A percentile compares a stretch with the other conserved stretches of the same genome.
Evolutionary conservation across 2,888 invertebrate genomes (phyloP).

Genomic region (Schizotus pectinicornis): DNA sequence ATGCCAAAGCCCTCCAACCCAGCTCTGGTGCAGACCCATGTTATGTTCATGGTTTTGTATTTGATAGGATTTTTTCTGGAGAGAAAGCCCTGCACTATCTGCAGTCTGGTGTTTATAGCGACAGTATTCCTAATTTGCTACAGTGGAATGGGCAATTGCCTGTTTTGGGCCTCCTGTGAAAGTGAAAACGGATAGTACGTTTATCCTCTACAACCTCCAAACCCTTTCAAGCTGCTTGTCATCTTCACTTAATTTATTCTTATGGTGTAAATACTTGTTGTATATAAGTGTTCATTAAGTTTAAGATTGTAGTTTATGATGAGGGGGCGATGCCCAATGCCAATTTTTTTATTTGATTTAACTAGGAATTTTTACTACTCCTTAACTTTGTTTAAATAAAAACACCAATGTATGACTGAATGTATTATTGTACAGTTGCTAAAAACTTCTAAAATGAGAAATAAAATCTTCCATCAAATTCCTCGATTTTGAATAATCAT

Average conservation of each 20-base stretch:
- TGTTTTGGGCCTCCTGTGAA: conserved; percentile 89
- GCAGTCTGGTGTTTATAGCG: conserved; percentile 92
- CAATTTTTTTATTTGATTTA: conserved; percentile 14
- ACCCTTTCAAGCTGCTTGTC: not conserved
- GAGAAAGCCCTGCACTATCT: conserved; percentile 96
- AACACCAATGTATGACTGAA: conserved; percentile 18
- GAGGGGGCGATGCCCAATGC: too few relatives aligned
- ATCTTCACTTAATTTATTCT: not conserved
- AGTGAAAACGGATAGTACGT: conserved; percentile 58
- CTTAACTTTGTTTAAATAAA: conserved; percentile 14
- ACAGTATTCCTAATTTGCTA: conserved; percentile 95
- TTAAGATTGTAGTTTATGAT: too few relatives aligned
- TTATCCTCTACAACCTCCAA: not conserved
- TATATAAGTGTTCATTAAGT: too few relatives aligned
- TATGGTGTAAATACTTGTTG: too few relatives aligned
- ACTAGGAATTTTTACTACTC: too few relatives aligned
- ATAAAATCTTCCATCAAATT: conserved; percentile 3
- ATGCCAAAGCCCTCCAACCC: conserved; percentile 98
- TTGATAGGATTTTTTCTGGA: conserved; percentile 96
- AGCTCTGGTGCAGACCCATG: conserved; percentile 92
- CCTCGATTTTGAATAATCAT: too few relatives aligned
- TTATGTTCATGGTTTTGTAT: conserved; percentile 97
- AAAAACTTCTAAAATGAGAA: conserved; percentile 1
- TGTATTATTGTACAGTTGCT: conserved; percentile 16
- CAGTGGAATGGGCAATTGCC: conserved; percentile 93